phyloP scores from a whole-genome alignment of 2,797 vertebrate species.

The Enteromius viviparus region DNA sequence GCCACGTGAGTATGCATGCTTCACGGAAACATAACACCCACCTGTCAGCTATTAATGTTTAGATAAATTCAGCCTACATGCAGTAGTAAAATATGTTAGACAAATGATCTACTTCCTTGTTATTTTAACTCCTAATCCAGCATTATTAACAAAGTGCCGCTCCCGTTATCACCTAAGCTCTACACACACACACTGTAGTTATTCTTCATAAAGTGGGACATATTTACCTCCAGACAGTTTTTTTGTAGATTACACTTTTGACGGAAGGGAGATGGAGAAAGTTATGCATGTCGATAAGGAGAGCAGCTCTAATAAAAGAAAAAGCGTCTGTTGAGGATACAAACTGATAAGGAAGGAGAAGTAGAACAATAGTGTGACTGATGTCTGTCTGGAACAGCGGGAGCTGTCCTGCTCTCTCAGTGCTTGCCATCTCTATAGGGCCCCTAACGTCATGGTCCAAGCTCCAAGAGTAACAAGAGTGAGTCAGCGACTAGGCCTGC shows the following conservation, averaged over 20 bases:
- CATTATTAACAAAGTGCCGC: conserved; percentile 2
- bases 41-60: conserved; percentile 32
- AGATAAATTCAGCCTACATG: neutral
- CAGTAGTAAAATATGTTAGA: neutral
- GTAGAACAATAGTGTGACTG: conserved; percentile 47
- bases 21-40: conserved; percentile 10
- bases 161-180: conserved; percentile 7
- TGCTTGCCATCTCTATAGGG: conserved; percentile 24
- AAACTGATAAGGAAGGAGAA: conserved; percentile 52
- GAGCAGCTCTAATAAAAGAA: conserved; percentile 60
- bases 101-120: conserved; percentile 1
- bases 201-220: conserved; percentile 55
- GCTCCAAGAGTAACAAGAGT: conserved; percentile 60
- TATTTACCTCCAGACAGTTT: conserved; percentile 36
- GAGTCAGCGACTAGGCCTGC: conserved; percentile 68
- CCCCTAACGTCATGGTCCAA: conserved; percentile 50
- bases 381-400: conserved; percentile 46
- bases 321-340: conserved; percentile 59
- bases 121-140: conserved; percentile 21
- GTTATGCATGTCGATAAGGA: conserved; percentile 40
- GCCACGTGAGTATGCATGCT: conserved; percentile 86
- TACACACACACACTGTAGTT: conserved; percentile 34
- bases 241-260: conserved; percentile 4
- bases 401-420: conserved; percentile 43
- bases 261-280: conserved; percentile 4